Evolutionary conservation across 2,888 invertebrate species (phyloP).

Genomic region (Salpingus planirostris): DNA sequence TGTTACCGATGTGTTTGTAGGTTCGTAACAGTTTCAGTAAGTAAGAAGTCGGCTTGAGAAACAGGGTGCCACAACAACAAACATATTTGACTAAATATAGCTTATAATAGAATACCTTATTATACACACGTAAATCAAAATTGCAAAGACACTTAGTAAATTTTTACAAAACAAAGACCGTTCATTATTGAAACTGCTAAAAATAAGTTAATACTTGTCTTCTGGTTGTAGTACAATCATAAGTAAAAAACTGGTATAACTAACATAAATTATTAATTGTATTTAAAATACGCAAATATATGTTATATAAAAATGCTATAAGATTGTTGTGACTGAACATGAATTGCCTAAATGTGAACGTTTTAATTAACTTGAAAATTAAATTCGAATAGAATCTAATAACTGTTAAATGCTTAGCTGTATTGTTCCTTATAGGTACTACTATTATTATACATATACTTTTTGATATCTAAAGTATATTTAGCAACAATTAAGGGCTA

Average conservation of each 20-base stretch:
- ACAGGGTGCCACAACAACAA: too few relatives aligned
- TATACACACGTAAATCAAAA: too few relatives aligned
- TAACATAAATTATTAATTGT: neutral
- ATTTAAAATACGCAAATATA: constrained; percentile 5
- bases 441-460: constrained; percentile 3
- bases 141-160: too few relatives aligned
- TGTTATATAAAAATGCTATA: constrained; percentile 13
- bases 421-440: constrained; percentile 11
- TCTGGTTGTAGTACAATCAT: constrained; percentile 24
- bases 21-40: too few relatives aligned
- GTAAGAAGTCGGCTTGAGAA: too few relatives aligned
- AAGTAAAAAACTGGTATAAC: constrained; percentile 6
- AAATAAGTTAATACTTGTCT: too few relatives aligned
- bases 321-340: constrained; percentile 23
- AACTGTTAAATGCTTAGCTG: constrained; percentile 11
- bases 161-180: too few relatives aligned
- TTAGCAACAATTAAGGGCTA: constrained; percentile 6
- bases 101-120: constrained; percentile 2
- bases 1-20: too few relatives aligned
- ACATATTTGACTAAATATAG: neutral
- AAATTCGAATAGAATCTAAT: constrained; percentile 9
- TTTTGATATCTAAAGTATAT: constrained; percentile 7
- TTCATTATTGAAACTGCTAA: too few relatives aligned
- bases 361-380: too few relatives aligned
- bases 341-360: constrained; percentile 23